These are phyloP conservation scores for Oreochromis mossambicus DNA, from an alignment of 2,797 vertebrate genomes.

Conservation along the genomic window DNA sequence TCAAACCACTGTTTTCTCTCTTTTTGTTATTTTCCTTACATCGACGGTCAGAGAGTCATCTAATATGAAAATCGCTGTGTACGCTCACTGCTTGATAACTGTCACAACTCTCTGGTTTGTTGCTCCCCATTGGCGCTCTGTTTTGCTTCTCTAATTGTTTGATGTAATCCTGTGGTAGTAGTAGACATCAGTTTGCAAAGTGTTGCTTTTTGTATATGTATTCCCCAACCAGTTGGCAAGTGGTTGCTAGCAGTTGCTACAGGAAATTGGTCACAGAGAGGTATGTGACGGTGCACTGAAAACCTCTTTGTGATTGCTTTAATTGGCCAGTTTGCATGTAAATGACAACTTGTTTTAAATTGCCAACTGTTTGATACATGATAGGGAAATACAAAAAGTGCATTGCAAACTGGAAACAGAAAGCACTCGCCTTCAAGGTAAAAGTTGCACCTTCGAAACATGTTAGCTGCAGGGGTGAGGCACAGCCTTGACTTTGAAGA, in stretches of 20 bases:
- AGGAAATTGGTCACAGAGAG: not conserved
- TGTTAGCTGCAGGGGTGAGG: not conserved
- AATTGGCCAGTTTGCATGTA: not conserved
- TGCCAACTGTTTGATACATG: not conserved
- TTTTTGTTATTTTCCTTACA: accelerated
- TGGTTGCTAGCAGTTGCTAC: not conserved
- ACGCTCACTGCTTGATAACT: not conserved
- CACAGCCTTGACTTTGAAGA: not conserved
- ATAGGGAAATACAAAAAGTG: not conserved
- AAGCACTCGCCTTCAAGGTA: not conserved
- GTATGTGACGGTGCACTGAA: not conserved
- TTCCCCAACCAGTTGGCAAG: not conserved
- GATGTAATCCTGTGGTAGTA: not conserved
- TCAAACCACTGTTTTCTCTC: not conserved
- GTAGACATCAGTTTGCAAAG: not conserved
- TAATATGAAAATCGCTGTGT: not conserved
- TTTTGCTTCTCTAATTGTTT: not conserved
- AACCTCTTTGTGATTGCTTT: not conserved
- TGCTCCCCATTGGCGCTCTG: not conserved
- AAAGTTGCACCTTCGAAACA: not conserved
- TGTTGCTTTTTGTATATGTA: not conserved
- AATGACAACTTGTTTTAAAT: not conserved
- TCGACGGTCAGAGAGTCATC: not conserved
- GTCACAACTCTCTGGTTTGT: not conserved
- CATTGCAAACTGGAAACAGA: not conserved